Conservation (phyloP, 2,797 vertebrate species). For the Eleutherodactylus coqui region DNA sequence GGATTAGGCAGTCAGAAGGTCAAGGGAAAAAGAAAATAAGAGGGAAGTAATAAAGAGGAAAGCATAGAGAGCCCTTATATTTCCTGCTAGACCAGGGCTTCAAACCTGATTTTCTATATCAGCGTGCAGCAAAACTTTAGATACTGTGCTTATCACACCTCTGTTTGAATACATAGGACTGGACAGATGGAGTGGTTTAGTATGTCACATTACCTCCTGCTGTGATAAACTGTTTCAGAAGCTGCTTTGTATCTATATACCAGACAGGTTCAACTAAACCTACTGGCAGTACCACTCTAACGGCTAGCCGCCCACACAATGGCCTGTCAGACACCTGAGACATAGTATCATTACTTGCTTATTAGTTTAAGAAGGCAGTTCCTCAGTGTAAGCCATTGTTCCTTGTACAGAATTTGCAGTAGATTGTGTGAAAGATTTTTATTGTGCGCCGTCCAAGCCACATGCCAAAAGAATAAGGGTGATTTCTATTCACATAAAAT, state of each 20-base stretch:
- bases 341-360: slow-evolving; percentile 11
- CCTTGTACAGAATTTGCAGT: not conserved
- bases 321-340: slow-evolving; percentile 10
- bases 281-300: slow-evolving; percentile 36
- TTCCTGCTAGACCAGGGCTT: not conserved
- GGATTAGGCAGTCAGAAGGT: slow-evolving; percentile 53
- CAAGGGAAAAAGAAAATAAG: slow-evolving; percentile 41
- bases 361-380: slow-evolving; percentile 12
- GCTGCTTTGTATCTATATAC: slow-evolving; percentile 29
- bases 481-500: not conserved
- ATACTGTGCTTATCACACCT: not conserved
- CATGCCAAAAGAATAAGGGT: not conserved
- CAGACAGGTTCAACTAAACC: slow-evolving; percentile 42
- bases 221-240: slow-evolving; percentile 25
- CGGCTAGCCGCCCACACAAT: not conserved
- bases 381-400: not conserved
- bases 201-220: slow-evolving; percentile 32
- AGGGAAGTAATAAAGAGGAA: not conserved
- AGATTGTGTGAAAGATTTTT: slow-evolving; percentile 9
- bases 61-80: not conserved
- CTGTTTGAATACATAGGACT: not conserved
- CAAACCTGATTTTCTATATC: slow-evolving; percentile 17
- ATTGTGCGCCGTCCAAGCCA: slow-evolving; percentile 32
- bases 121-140: not conserved
- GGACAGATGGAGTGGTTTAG: not conserved